A percentile compares a stretch with the other conserved stretches of the same genome.
These are phyloP conservation scores for Syritta pipiens DNA, from an alignment of 2,888 invertebrate species.

Conservation along the genomic window DNA sequence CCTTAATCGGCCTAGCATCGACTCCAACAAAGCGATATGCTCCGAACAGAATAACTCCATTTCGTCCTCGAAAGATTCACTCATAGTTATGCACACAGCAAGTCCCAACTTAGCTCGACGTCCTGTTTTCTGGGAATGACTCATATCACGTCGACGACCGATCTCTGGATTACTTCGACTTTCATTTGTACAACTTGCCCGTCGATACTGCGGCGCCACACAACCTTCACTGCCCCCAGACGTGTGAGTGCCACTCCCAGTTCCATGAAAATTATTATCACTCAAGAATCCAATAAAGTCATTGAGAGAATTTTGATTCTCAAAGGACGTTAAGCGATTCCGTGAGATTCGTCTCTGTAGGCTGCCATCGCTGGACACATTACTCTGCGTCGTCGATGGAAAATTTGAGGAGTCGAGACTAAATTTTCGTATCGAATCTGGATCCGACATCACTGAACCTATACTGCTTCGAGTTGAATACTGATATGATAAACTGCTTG, in stretches of 20 bases:
- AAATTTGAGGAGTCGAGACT: slow-evolving; percentile 78
- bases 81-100: slow-evolving; percentile 83
- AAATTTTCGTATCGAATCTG: slow-evolving; percentile 75
- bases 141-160: slow-evolving; percentile 72
- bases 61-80: slow-evolving; percentile 82
- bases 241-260: slow-evolving; percentile 27
- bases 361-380: slow-evolving; percentile 81
- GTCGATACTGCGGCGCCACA: slow-evolving; percentile 73
- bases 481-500: slow-evolving; percentile 74
- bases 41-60: slow-evolving; percentile 89
- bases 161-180: slow-evolving; percentile 79
- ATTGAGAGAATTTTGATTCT: slow-evolving; percentile 77
- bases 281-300: slow-evolving; percentile 78
- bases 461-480: slow-evolving; percentile 79
- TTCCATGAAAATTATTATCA: slow-evolving; percentile 73
- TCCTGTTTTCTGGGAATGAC: slow-evolving; percentile 69
- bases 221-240: slow-evolving; percentile 75
- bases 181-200: slow-evolving; percentile 75
- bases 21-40: slow-evolving; percentile 87
- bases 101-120: slow-evolving; percentile 83
- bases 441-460: slow-evolving; percentile 77
- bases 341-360: slow-evolving; percentile 82
- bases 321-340: slow-evolving; percentile 80
- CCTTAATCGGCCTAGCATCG: slow-evolving; percentile 86
- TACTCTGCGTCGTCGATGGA: slow-evolving; percentile 75